phyloP scores from a whole-genome alignment of 2,888 invertebrate genomes.

The Spodoptera picta region DNA sequence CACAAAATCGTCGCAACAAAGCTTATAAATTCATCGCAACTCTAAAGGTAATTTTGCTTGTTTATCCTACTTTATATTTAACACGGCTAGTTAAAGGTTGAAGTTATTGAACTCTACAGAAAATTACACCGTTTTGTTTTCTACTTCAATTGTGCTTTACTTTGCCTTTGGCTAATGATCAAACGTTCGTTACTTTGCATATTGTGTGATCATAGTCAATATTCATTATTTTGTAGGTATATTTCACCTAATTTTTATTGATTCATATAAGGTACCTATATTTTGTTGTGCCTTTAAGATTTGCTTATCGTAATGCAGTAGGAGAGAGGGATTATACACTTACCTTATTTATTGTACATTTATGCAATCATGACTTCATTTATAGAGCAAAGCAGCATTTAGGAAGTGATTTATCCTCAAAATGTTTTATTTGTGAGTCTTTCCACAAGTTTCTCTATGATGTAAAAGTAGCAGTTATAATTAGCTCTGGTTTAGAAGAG shows the following conservation, averaged over 20 bases:
- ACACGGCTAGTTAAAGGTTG: constrained; percentile 21
- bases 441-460: too few species aligned
- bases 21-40: constrained; percentile 22
- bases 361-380: too few species aligned
- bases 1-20: constrained; percentile 32
- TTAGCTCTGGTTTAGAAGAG: too few species aligned
- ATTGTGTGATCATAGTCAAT: constrained; percentile 48
- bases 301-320: too few species aligned
- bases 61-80: constrained; percentile 48
- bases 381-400: too few species aligned
- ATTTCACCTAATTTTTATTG: constrained; percentile 19
- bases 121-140: constrained; percentile 10
- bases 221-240: constrained; percentile 28
- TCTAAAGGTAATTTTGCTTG: constrained; percentile 46
- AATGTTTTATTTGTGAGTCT: too few species aligned
- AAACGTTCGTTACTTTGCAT: constrained; percentile 8
- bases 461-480: too few species aligned
- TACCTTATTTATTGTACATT: too few species aligned
- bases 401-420: too few species aligned
- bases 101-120: constrained; percentile 1
- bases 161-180: background rate
- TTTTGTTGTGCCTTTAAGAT: too few species aligned
- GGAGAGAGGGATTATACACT: too few species aligned
- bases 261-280: background rate
- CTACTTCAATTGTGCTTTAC: too few species aligned